Base-by-base conservation (phyloP, 2,113 vertebrate genomes). In the Pterocles gutturalis region DNA sequence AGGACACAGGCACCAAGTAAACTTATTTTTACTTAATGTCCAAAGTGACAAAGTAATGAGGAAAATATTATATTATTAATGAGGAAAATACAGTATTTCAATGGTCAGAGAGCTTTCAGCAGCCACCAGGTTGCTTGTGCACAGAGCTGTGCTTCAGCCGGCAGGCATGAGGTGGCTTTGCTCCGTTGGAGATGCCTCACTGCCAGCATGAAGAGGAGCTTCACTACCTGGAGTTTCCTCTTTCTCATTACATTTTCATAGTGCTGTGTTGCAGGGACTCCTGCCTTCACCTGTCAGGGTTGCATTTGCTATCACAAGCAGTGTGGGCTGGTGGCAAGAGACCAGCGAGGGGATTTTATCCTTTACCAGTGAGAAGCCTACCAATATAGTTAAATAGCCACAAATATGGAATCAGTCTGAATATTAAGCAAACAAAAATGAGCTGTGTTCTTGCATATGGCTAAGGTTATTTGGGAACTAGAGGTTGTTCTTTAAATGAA, bases 141-240 rank as follows among this genome's bases (percentile, higher is more conserved):
- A 65, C 8, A 18, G 83, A 75, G 48, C 83, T 79, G 57, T 60
- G 70, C 83, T 79, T 20, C 87, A 86, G 70, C 70, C 57, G 3
- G 28, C 58, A 25, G 4, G 2, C n/a, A 3, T 1, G 0, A 15
- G 28, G 53, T 57, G 54, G 55, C 33, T 88, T 33, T 65, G 26
- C 24, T 79, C 34, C 0, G 0, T 1, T 11, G 54, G 36, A 55
- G 19, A 9, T 34, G 24, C 9, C 36, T 78, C 51, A 9, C 38
- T 41, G 38, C 38, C 38, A 38, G 38, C 38, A 38, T 38, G 38
- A 38, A 38, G 38, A 38, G 65, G 36, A 72, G 21, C 26, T 61
- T 87, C 49, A 14, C 24, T 38, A 5, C n/a, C 8, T 70, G 36
- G 26, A 58, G 29, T 31, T 87, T 54, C 31, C 67, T 53, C 7